A percentile compares a stretch with the other conserved stretches of the same genome.
phyloP scores from a whole-genome alignment of 2,113 vertebrate species.

The Paramisgurnus dabryanus region DNA sequence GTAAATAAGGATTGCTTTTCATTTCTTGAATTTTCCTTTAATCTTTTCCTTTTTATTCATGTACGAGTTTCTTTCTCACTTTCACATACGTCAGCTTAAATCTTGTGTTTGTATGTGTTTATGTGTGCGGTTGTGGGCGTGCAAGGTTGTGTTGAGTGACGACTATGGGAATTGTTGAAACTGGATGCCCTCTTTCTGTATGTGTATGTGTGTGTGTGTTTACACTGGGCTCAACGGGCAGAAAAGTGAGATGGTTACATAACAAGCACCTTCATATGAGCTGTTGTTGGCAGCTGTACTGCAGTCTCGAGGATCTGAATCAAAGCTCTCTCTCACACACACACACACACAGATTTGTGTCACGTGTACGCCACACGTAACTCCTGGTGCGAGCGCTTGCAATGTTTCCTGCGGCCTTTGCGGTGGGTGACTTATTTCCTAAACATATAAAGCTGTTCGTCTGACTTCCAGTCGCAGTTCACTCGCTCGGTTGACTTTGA shows the following conservation, averaged over 20 bases:
- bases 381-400: neutral
- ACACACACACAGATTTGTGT: neutral
- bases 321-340: neutral
- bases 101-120: neutral
- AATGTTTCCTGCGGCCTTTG: no score
- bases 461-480: neutral
- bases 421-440: neutral
- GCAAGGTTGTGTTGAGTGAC: conserved; percentile 4
- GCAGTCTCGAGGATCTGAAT: conserved; percentile 14
- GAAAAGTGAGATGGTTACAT: conserved; percentile 13
- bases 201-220: conserved; percentile 7
- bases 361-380: conserved; percentile 16
- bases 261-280: conserved; percentile 24
- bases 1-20: no score
- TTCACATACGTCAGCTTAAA: neutral
- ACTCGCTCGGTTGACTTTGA: neutral
- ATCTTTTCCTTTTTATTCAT: neutral
- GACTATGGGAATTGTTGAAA: conserved; percentile 23
- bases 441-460: neutral
- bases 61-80: neutral
- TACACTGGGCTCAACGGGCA: conserved; percentile 11
- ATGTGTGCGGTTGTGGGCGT: conserved; percentile 26
- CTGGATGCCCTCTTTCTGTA: neutral
- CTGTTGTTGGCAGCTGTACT: neutral
- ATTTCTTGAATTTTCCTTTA: neutral